Percentiles rank a stretch among this genome's conserved stretches.
phyloP scores from a whole-genome alignment of 2,113 vertebrate genomes.

The Elachura formosa region DNA sequence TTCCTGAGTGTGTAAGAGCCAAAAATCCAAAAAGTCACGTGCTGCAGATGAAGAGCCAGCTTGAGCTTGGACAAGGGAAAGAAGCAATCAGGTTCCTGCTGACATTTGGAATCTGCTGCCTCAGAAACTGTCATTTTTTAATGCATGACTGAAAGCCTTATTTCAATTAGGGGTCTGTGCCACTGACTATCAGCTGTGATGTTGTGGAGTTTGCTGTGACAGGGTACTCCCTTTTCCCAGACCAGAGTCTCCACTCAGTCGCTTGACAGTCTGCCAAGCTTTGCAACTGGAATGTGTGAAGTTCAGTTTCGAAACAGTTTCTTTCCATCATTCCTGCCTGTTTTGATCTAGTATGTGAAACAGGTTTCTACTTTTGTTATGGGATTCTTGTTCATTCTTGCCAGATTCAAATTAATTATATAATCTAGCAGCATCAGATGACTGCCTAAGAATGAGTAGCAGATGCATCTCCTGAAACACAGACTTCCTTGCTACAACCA shows the following conservation, averaged over 20 bases:
- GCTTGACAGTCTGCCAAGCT: slow-evolving; percentile 58
- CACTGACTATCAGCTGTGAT: slow-evolving; percentile 40
- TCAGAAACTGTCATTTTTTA: background rate
- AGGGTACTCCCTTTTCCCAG: slow-evolving; percentile 51
- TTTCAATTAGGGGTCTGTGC: slow-evolving; percentile 18
- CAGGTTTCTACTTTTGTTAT: slow-evolving; percentile 40
- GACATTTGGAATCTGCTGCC: background rate
- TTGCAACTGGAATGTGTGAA: slow-evolving; percentile 60
- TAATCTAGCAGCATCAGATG: background rate
- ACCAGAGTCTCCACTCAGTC: slow-evolving; percentile 57
- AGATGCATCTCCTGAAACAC: background rate
- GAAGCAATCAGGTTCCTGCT: background rate
- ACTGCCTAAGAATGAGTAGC: background rate
- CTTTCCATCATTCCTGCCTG: slow-evolving; percentile 37
- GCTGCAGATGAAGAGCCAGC: background rate
- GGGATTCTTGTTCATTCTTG: slow-evolving; percentile 1
- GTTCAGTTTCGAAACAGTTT: slow-evolving; percentile 34
- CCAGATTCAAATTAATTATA: background rate
- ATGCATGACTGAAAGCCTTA: slow-evolving; percentile 5
- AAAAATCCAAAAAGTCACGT: background rate
- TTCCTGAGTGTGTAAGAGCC: background rate
- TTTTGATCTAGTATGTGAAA: slow-evolving; percentile 50
- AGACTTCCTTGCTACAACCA: background rate
- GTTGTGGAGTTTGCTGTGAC: slow-evolving; percentile 20
- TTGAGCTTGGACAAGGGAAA: background rate